phyloP scores from a whole-genome alignment of 2,888 invertebrate species.

The Orthosia gracilis region DNA sequence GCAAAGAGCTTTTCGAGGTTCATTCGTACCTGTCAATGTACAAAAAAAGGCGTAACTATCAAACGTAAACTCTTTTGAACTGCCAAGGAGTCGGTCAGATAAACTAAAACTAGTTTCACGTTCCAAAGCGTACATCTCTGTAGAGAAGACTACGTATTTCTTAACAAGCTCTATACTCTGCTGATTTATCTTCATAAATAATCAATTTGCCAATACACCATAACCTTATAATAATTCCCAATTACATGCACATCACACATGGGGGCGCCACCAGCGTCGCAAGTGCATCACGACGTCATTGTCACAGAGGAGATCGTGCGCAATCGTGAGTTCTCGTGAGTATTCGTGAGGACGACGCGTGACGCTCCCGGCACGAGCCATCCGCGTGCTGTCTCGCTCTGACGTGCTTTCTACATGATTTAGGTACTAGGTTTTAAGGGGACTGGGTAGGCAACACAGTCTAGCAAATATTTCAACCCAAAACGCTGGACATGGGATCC shows the following conservation, averaged over 20 bases:
- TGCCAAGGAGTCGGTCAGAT: too few relatives aligned
- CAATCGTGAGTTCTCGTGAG: slow-evolving; percentile 11
- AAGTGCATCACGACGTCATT: slow-evolving; percentile 48
- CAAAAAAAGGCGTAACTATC: too few relatives aligned
- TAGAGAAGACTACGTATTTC: not conserved
- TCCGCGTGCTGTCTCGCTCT: slow-evolving; percentile 49
- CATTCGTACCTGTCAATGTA: too few relatives aligned
- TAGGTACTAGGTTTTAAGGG: not conserved
- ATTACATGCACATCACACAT: slow-evolving; percentile 49
- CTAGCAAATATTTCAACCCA: not conserved
- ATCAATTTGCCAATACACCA: not conserved
- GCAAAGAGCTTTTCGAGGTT: too few relatives aligned
- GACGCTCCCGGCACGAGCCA: slow-evolving; percentile 57
- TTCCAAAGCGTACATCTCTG: too few relatives aligned
- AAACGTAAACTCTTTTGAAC: too few relatives aligned
- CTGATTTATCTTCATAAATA: not conserved
- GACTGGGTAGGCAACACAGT: not conserved
- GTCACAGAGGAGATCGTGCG: slow-evolving; percentile 44
- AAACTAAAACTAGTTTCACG: too few relatives aligned
- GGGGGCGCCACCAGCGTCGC: slow-evolving; percentile 51
- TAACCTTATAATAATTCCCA: slow-evolving; percentile 5
- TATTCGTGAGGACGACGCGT: slow-evolving; percentile 41
- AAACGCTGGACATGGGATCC: too few relatives aligned
- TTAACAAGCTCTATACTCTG: not conserved
- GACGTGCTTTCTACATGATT: not conserved